phyloP scores from a whole-genome alignment of 2,797 vertebrate species.

The Trichosurus vulpecula region DNA sequence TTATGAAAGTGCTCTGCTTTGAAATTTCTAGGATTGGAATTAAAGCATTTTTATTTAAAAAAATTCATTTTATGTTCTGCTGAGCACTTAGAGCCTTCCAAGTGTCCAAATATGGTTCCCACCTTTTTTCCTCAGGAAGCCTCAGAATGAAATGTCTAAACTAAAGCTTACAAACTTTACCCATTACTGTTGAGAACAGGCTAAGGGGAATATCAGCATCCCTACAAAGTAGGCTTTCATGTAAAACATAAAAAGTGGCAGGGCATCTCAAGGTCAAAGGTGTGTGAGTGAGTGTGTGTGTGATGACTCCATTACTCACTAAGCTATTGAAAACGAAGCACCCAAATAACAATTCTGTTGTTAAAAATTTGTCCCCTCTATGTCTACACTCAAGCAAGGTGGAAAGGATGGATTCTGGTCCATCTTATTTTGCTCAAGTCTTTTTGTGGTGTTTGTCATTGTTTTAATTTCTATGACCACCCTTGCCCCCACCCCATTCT shows the following conservation, averaged over 20 bases:
- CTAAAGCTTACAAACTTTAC: background rate
- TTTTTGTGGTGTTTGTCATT: background rate
- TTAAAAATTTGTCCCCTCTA: background rate
- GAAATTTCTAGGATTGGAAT: background rate
- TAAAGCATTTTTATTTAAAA: background rate
- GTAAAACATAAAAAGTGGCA: background rate
- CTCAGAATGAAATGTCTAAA: background rate
- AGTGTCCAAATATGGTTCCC: background rate
- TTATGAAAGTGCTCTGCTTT: background rate
- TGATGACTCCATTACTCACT: background rate
- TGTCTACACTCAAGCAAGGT: background rate
- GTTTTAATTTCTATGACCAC: background rate
- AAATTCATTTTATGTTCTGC: background rate
- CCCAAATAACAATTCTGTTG: background rate
- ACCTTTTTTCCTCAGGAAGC: background rate
- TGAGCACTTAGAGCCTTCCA: background rate
- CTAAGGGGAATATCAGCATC: background rate
- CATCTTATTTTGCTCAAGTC: background rate
- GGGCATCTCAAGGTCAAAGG: background rate
- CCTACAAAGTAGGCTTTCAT: background rate
- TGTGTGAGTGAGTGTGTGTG: background rate
- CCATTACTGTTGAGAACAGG: background rate
- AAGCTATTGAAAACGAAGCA: background rate
- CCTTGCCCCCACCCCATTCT: background rate
- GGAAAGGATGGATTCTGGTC: background rate